Percentiles rank a stretch among this genome's conserved stretches.
Conservation (phyloP, 1,140 invertebrate genomes). For the Drosophila varians region DNA sequence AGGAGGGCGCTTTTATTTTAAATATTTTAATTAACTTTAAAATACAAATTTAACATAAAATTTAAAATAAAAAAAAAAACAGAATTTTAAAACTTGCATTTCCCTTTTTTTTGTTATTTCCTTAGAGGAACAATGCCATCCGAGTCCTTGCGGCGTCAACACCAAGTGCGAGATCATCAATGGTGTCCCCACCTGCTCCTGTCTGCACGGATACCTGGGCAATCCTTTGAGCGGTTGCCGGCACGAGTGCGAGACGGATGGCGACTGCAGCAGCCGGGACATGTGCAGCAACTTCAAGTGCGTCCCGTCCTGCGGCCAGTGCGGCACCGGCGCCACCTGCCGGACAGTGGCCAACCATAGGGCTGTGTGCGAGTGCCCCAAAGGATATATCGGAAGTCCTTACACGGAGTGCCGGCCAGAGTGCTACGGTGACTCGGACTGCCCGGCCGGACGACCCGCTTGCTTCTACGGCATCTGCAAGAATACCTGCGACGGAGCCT, state of each 20-base stretch:
- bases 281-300: slow-evolving; percentile 91
- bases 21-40: too few species aligned
- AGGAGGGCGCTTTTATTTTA: too few species aligned
- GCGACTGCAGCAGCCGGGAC: slow-evolving; percentile 88
- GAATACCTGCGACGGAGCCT: slow-evolving; percentile 91
- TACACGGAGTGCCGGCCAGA: slow-evolving; percentile 89
- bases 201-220: slow-evolving; percentile 88
- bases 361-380: slow-evolving; percentile 92
- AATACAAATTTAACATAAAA: too few species aligned
- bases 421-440: slow-evolving; percentile 89
- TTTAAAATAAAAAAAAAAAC: too few species aligned
- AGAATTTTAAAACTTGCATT: too few species aligned
- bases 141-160: slow-evolving; percentile 91
- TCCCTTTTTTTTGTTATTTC: neutral
- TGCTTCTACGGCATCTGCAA: slow-evolving; percentile 92
- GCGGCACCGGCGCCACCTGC: slow-evolving; percentile 91
- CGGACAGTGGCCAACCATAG: slow-evolving; percentile 89
- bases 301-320: slow-evolving; percentile 90
- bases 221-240: slow-evolving; percentile 90
- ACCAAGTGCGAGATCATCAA: slow-evolving; percentile 91
- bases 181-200: slow-evolving; percentile 90
- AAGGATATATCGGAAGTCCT: slow-evolving; percentile 91
- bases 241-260: slow-evolving; percentile 89
- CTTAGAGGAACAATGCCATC: slow-evolving; percentile 91
- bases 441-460: slow-evolving; percentile 89